phyloP scores from a whole-genome alignment of 2,797 vertebrate species.

The Pitangus sulphuratus region DNA sequence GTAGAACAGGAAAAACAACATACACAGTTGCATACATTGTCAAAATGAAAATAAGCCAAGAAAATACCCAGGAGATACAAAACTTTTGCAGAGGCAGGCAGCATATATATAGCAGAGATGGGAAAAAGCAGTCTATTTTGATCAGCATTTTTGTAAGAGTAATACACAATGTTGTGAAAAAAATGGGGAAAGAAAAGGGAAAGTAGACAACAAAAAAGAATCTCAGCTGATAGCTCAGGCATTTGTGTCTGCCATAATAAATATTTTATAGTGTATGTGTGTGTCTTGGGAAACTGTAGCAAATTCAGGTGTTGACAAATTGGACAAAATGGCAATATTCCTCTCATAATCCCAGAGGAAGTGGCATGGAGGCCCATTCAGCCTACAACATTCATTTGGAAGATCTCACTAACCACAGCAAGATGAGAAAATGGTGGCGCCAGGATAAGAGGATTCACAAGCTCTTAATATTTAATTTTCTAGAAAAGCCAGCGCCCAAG shows the following conservation, averaged over 20 bases:
- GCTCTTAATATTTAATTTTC: conserved; percentile 10
- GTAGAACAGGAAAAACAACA: not conserved
- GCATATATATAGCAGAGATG: not conserved
- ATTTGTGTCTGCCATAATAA: not conserved
- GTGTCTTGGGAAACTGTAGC: not conserved
- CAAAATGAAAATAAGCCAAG: conserved; percentile 41
- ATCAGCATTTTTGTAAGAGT: not conserved
- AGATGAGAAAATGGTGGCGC: not conserved
- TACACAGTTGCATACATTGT: not conserved
- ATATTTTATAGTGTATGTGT: not conserved
- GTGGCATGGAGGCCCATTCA: not conserved
- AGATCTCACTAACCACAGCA: not conserved
- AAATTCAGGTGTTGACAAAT: not conserved
- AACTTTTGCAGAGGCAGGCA: not conserved
- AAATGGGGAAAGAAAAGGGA: not conserved
- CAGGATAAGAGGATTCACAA: not conserved
- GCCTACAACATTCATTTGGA: not conserved
- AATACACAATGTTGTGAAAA: not conserved
- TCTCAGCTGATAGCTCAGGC: not conserved
- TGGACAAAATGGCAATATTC: not conserved
- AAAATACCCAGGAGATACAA: not conserved
- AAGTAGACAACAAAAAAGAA: not conserved
- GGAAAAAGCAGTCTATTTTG: not conserved
- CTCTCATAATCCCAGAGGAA: not conserved
- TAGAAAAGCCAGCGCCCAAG: not conserved